Conservation (phyloP, 1,140 invertebrate species). For the Panulirus ornatus region DNA sequence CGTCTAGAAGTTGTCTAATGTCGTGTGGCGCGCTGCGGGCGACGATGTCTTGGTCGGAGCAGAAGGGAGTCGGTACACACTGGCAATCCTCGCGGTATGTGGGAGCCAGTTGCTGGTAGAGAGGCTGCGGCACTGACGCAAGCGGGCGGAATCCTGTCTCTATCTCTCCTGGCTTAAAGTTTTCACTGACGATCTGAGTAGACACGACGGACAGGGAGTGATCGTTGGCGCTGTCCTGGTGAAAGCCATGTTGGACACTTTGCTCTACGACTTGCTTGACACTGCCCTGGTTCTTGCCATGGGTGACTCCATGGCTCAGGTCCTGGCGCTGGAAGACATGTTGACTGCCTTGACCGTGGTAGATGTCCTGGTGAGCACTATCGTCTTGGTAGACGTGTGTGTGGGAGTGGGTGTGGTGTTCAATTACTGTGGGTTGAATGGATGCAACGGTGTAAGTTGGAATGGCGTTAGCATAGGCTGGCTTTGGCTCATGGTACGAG, state of each 20-base stretch:
- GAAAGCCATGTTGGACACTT: not conserved
- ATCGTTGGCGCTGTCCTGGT: not conserved
- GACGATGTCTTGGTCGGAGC: constrained; percentile 56
- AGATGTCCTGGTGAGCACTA: not conserved
- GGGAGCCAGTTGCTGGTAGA: constrained; percentile 46
- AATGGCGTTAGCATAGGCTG: constrained; percentile 45
- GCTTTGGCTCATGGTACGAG: constrained; percentile 5
- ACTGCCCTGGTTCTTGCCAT: not conserved
- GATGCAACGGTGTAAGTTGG: constrained; percentile 25
- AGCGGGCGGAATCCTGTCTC: constrained; percentile 51
- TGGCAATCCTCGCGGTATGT: constrained; percentile 69
- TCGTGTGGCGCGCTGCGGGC: constrained; percentile 32
- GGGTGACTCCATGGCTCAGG: not conserved
- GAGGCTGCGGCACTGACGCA: constrained; percentile 29
- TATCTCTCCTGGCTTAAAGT: constrained; percentile 52
- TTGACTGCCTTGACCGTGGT: not conserved
- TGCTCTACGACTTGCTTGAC: not conserved
- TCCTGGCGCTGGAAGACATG: constrained; percentile 26
- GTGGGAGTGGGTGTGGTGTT: constrained; percentile 70
- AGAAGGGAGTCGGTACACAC: constrained; percentile 66
- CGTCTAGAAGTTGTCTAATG: constrained; percentile 63
- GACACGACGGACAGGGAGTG: not conserved
- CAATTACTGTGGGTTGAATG: constrained; percentile 57
- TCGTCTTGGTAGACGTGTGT: constrained; percentile 71
- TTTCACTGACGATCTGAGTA: not conserved